Evolutionary conservation across 2,113 vertebrate species (phyloP).

Genomic region (Perognathus longimembris): DNA sequence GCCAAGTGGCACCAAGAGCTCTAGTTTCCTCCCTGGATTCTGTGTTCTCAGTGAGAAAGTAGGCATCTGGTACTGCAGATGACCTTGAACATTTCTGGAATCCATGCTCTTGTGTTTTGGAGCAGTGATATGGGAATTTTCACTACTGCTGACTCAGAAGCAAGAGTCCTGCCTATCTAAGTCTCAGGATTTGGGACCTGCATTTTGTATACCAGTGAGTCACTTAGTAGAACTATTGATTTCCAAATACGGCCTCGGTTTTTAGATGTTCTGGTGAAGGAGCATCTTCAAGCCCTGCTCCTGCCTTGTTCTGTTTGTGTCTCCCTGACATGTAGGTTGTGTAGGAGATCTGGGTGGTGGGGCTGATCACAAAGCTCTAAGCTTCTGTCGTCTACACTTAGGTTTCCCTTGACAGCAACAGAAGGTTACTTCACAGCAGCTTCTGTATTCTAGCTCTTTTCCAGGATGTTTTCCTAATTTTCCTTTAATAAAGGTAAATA

Average conservation of each 20-base stretch:
- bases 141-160: constrained; percentile 58
- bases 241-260: neutral
- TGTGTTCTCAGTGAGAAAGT: neutral
- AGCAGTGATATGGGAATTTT: constrained; percentile 25
- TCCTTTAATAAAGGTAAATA: constrained; percentile 17
- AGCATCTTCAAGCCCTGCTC: neutral
- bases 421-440: neutral
- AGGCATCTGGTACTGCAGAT: neutral
- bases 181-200: neutral
- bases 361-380: neutral
- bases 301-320: neutral
- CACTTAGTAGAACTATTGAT: neutral
- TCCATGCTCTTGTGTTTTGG: neutral
- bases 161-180: neutral
- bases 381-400: neutral
- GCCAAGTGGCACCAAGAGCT: constrained; percentile 5
- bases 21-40: neutral
- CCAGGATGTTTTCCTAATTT: neutral
- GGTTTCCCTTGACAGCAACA: neutral
- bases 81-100: constrained; percentile 32
- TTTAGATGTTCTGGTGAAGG: neutral
- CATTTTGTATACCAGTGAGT: neutral
- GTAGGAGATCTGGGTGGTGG: neutral
- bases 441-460: neutral
- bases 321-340: neutral